phyloP scores from a whole-genome alignment of 2,797 vertebrate genomes.

The Staurois parvus region DNA sequence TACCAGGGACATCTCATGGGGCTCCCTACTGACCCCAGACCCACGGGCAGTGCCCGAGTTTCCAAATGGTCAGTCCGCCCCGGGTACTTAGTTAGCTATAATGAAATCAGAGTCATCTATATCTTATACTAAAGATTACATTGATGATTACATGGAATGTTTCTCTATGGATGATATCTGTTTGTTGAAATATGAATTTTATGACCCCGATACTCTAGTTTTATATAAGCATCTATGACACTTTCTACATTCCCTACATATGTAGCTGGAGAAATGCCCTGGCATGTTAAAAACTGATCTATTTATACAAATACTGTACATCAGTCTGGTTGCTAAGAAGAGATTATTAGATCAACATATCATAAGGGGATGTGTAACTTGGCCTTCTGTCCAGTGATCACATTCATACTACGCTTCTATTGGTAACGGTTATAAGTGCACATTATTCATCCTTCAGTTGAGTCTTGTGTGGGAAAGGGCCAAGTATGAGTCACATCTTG shows the following conservation, averaged over 20 bases:
- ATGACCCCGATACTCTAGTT: background rate
- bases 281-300: background rate
- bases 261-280: slow-evolving; percentile 1
- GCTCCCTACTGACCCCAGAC: too few relatives aligned
- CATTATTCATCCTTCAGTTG: background rate
- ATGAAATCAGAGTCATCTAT: background rate
- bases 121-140: background rate
- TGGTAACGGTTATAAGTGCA: background rate
- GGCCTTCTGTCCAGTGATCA: background rate
- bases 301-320: slow-evolving; percentile 15
- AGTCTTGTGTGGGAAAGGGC: background rate
- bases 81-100: too few relatives aligned
- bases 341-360: slow-evolving; percentile 10
- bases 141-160: background rate
- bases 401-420: background rate
- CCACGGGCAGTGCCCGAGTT: too few relatives aligned
- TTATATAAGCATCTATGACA: background rate
- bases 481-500: slow-evolving; percentile 2
- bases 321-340: slow-evolving; percentile 25
- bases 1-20: too few relatives aligned
- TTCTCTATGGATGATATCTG: background rate
- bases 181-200: background rate
- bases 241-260: slow-evolving; percentile 9
- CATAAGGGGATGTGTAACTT: background rate
- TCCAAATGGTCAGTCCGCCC: too few relatives aligned